Conservation (phyloP, 2,888 invertebrate genomes). For the Cordylochernes scorpioides region DNA sequence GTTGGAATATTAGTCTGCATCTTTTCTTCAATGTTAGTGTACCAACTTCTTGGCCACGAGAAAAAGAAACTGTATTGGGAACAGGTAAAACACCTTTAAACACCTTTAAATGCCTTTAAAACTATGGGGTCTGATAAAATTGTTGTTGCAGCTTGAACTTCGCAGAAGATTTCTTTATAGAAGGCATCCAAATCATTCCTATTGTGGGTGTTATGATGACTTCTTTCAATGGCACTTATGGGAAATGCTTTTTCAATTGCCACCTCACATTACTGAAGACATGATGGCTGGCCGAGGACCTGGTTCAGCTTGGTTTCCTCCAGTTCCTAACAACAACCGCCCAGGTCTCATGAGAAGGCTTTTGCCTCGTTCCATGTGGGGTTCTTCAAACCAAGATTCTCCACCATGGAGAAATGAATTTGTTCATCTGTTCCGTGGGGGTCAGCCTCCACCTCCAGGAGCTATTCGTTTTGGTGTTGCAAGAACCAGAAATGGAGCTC, state of each 20-base stretch:
- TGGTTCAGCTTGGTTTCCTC: neutral
- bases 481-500: constrained; percentile 6
- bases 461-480: constrained; percentile 4
- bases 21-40: constrained; percentile 71
- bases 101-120: neutral
- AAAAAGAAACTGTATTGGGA: constrained; percentile 87
- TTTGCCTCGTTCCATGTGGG: constrained; percentile 8
- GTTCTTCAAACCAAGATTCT: constrained; percentile 2
- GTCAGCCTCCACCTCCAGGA: constrained; percentile 1
- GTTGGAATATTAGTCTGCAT: constrained; percentile 69
- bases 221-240: constrained; percentile 31
- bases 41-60: constrained; percentile 63
- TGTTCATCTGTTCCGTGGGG: constrained; percentile 10
- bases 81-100: constrained; percentile 25
- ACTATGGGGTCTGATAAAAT: neutral
- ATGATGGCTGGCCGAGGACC: constrained; percentile 14
- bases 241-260: constrained; percentile 28
- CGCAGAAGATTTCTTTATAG: constrained; percentile 51
- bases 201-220: constrained; percentile 42
- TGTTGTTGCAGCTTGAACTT: constrained; percentile 32
- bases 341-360: constrained; percentile 8
- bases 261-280: no score
- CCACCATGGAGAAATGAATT: constrained; percentile 10
- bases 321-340: neutral
- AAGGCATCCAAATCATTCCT: constrained; percentile 23